Percentiles rank a stretch among this genome's conserved stretches.
Conservation (phyloP, 1,140 invertebrate species). For the Zaprionus vittiger region DNA sequence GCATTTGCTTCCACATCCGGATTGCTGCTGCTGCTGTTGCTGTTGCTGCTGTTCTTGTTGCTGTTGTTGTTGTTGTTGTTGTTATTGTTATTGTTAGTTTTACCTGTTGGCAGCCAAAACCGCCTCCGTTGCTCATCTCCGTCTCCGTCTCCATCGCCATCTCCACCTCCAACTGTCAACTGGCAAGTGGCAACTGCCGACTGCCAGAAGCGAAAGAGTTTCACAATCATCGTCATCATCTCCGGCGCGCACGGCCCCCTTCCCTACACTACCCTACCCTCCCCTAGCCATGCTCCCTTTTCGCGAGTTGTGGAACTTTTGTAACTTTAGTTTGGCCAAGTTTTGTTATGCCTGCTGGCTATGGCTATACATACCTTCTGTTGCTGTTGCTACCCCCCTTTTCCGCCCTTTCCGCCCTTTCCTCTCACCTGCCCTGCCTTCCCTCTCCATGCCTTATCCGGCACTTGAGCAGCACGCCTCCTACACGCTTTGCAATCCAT, state of each 20-base stretch:
- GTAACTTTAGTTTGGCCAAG: slow-evolving; percentile 67
- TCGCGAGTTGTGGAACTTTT: slow-evolving; percentile 58
- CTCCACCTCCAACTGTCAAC: slow-evolving; percentile 38
- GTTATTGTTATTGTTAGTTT: slow-evolving; percentile 63
- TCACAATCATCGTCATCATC: slow-evolving; percentile 65
- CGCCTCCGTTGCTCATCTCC: neutral
- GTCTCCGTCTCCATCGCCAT: neutral
- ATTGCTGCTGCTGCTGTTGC: neutral
- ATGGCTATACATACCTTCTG: slow-evolving; percentile 17
- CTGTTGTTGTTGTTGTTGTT: neutral
- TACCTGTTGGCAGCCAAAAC: slow-evolving; percentile 56
- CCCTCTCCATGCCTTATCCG: neutral
- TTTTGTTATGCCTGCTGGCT: slow-evolving; percentile 62
- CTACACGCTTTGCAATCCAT: slow-evolving; percentile 7
- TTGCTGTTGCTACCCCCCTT: neutral
- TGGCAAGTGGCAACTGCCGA: slow-evolving; percentile 21
- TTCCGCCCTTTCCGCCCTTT: too few relatives aligned
- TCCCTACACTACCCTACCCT: neutral
- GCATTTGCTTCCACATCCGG: slow-evolving; percentile 7
- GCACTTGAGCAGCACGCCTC: neutral
- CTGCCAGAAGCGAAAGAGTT: slow-evolving; percentile 60
- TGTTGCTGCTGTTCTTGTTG: neutral
- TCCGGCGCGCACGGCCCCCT: neutral
- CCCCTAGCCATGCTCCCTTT: neutral
- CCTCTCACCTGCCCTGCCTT: neutral